phyloP scores from a whole-genome alignment of 2,113 vertebrate genomes.

The Corythornis cristatus region DNA sequence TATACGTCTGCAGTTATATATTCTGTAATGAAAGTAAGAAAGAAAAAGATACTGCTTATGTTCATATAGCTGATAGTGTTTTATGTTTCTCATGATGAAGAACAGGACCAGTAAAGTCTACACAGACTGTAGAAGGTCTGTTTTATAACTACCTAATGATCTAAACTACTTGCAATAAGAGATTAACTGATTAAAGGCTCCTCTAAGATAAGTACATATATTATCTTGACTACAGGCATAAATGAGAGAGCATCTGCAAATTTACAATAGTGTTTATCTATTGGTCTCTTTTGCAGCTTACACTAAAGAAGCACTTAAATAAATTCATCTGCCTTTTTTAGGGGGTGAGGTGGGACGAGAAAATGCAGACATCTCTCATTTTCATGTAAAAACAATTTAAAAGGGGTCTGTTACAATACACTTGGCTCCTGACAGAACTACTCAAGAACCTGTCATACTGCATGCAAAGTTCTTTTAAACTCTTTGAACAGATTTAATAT shows the following conservation, averaged over 20 bases:
- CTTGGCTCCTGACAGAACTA: constrained; percentile 55
- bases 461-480: constrained; percentile 58
- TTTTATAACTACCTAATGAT: constrained; percentile 54
- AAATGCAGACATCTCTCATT: constrained; percentile 31
- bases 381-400: constrained; percentile 32
- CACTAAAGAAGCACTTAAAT: constrained; percentile 23
- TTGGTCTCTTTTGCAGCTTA: constrained; percentile 10
- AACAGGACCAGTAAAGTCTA: constrained; percentile 24
- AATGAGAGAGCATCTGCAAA: constrained; percentile 24
- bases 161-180: constrained; percentile 51
- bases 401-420: constrained; percentile 62
- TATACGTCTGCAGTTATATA: background rate
- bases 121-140: constrained; percentile 9
- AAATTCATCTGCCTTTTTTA: constrained; percentile 51
- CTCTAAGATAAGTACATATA: constrained; percentile 46
- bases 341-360: background rate
- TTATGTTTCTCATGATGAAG: constrained; percentile 38
- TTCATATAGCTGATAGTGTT: background rate
- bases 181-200: constrained; percentile 45
- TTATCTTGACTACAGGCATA: constrained; percentile 24
- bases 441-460: constrained; percentile 51
- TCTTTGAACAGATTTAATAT: constrained; percentile 64
- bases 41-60: background rate
- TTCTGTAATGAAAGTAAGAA: background rate
- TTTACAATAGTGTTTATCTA: constrained; percentile 37